Conservation (phyloP, 2,113 vertebrate genomes). For the Tachysurus fulvidraco region DNA sequence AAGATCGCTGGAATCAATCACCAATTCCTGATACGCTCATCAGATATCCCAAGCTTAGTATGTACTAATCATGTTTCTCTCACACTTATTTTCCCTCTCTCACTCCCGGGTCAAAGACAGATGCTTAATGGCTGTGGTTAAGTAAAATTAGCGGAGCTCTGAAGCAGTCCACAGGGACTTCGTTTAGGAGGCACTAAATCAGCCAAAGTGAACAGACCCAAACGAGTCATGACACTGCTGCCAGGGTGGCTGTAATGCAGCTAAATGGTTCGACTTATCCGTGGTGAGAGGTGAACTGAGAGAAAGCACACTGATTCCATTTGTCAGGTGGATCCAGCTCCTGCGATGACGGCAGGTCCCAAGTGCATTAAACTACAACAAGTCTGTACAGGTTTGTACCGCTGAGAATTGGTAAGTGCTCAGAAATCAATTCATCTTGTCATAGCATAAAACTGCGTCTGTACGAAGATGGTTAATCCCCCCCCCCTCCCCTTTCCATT, state of each 20-base stretch:
- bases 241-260: slow-evolving; percentile 37
- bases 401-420: slow-evolving; percentile 41
- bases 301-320: slow-evolving; percentile 38
- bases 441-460: slow-evolving; percentile 39
- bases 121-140: slow-evolving; percentile 31
- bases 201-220: slow-evolving; percentile 30
- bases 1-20: neutral
- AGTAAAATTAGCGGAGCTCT: slow-evolving; percentile 40
- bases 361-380: slow-evolving; percentile 37
- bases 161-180: slow-evolving; percentile 10
- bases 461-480: slow-evolving; percentile 10
- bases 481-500: neutral
- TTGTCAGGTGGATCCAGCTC: slow-evolving; percentile 48
- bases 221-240: slow-evolving; percentile 45
- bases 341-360: slow-evolving; percentile 12
- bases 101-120: neutral
- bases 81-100: neutral
- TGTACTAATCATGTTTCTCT: neutral
- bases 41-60: neutral
- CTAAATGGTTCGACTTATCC: slow-evolving; percentile 45
- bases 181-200: slow-evolving; percentile 48
- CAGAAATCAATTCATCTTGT: slow-evolving; percentile 47
- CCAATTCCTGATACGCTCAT: neutral
- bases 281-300: slow-evolving; percentile 24
- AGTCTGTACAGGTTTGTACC: slow-evolving; percentile 31